Percentiles rank a stretch among this genome's conserved stretches.
Evolutionary conservation across 2,797 vertebrate genomes (phyloP).

Genomic region (Limosa lapponica): DNA sequence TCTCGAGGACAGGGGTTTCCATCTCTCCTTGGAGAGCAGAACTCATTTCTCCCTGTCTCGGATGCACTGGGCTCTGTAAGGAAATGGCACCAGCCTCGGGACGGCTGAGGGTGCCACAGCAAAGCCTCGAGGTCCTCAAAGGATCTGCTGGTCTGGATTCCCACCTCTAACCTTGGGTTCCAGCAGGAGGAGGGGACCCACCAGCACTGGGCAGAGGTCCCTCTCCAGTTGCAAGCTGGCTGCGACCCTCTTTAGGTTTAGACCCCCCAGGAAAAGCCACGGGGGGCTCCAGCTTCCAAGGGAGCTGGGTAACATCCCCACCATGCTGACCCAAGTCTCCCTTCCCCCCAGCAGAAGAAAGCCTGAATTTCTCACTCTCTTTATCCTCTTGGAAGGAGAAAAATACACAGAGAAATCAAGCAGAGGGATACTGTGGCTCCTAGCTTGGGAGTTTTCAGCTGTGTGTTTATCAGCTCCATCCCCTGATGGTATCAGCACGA

Average conservation of each 20-base stretch:
- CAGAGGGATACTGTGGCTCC: constrained; percentile 32
- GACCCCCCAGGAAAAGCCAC: not conserved
- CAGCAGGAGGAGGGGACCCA: rapidly evolving
- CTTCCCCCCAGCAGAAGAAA: constrained; percentile 5
- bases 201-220: not conserved
- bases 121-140: not conserved
- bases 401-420: constrained; percentile 35
- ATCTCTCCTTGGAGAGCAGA: not conserved
- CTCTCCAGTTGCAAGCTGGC: not conserved
- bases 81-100: not conserved
- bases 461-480: constrained; percentile 70
- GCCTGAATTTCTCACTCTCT: constrained; percentile 43
- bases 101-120: not conserved
- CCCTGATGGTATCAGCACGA: constrained; percentile 66
- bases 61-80: not conserved
- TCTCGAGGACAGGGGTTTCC: not conserved
- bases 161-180: not conserved
- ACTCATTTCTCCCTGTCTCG: not conserved
- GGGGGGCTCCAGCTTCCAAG: not conserved
- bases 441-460: constrained; percentile 60
- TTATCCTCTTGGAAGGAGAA: constrained; percentile 36
- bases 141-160: not conserved
- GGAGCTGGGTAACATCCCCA: not conserved
- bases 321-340: not conserved
- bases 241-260: rapidly evolving